A percentile compares a stretch with the other conserved stretches of the same genome.
These are phyloP conservation scores for Onthophagus taurus DNA, from an alignment of 1,140 invertebrate genomes.

Conservation along the genomic window DNA sequence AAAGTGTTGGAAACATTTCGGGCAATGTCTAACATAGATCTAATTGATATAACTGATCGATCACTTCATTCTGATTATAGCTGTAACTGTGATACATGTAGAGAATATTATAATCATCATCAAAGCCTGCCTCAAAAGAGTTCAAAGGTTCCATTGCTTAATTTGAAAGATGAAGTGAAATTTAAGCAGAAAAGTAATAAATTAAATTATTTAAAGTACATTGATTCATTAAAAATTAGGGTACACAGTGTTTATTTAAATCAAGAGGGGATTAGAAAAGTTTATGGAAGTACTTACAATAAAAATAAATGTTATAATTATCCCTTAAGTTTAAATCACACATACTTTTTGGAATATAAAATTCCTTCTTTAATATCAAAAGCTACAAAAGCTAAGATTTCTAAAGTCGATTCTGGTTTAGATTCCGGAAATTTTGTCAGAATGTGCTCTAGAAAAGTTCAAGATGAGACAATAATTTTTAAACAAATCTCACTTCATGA, in stretches of 20 bases:
- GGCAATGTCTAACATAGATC: constrained; percentile 29
- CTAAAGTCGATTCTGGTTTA: constrained; percentile 28
- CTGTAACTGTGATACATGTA: constrained; percentile 23
- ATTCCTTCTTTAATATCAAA: constrained; percentile 24
- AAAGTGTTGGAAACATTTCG: constrained; percentile 32
- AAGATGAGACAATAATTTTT: constrained; percentile 22
- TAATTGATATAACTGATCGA: constrained; percentile 23
- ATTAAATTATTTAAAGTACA: constrained; percentile 21
- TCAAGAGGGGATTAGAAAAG: constrained; percentile 26
- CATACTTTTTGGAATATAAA: constrained; percentile 33
- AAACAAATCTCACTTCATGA: constrained; percentile 29
- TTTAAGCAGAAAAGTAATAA: background rate
- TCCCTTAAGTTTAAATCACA: constrained; percentile 21
- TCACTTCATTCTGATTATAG: constrained; percentile 17
- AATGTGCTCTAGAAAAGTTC: constrained; percentile 28
- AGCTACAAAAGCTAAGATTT: constrained; percentile 17
- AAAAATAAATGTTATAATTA: constrained; percentile 17
- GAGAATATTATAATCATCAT: constrained; percentile 22
- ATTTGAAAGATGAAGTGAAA: background rate
- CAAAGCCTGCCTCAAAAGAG: constrained; percentile 21
- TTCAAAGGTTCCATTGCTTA: constrained; percentile 5
- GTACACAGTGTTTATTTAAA: constrained; percentile 29
- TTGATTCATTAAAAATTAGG: constrained; percentile 28
- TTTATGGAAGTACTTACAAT: constrained; percentile 12
- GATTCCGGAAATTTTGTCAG: constrained; percentile 24